A percentile compares a stretch with the other conserved stretches of the same genome.
phyloP scores from a whole-genome alignment of 92 coral and sea anemone genomes.

The Epizoanthus fatuus region DNA sequence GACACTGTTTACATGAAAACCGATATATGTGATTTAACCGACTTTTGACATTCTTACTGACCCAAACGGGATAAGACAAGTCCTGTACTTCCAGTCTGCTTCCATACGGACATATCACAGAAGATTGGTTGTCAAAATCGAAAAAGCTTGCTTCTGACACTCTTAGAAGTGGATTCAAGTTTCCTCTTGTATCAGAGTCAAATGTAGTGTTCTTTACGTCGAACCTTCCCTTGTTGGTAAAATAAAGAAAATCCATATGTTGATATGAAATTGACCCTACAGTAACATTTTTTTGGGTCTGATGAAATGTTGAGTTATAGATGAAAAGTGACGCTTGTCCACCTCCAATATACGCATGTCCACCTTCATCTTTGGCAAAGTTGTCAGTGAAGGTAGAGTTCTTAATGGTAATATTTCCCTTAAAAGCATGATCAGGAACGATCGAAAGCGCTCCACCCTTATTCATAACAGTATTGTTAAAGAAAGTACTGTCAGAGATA shows the following conservation, averaged over 20 bases:
- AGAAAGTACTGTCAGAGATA: neutral
- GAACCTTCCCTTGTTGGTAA: neutral
- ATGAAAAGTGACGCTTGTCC: neutral
- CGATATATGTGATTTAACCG: neutral
- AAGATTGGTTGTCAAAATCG: neutral
- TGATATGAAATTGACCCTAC: neutral
- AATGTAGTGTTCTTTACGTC: neutral
- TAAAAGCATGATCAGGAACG: neutral
- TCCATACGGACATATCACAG: neutral
- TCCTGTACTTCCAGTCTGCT: neutral
- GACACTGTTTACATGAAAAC: neutral
- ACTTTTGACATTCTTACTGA: neutral
- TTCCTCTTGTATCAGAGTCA: neutral
- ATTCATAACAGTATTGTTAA: neutral
- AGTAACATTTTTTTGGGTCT: neutral
- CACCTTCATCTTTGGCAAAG: neutral
- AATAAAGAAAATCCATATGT: neutral
- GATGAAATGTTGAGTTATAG: neutral
- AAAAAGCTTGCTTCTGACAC: neutral
- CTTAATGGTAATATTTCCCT: neutral
- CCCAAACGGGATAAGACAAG: neutral
- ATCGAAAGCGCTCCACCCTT: neutral
- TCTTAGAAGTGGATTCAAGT: neutral
- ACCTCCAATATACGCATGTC: neutral
- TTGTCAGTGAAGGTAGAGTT: neutral